Evolutionary conservation across 2,113 vertebrate species (phyloP).

Genomic region (Ceyx margarethae): DNA sequence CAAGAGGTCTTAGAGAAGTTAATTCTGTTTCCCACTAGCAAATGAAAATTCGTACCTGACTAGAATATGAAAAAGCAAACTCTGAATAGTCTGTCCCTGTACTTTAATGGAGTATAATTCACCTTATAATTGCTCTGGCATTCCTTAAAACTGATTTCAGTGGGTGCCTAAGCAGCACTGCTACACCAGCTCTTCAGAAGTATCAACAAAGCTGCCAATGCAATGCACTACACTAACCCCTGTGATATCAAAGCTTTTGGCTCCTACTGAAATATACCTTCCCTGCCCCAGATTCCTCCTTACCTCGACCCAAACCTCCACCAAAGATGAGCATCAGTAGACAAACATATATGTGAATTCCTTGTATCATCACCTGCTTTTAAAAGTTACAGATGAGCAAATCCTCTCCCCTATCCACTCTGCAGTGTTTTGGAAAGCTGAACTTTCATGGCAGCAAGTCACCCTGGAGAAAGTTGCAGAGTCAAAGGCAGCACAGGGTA

Average conservation of each 20-base stretch:
- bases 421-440: background rate
- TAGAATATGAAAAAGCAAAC: conserved; percentile 14
- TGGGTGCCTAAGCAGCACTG: background rate
- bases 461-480: background rate
- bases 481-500: background rate
- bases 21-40: conserved; percentile 27
- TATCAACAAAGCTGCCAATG: background rate
- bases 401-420: background rate
- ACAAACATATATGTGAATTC: background rate
- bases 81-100: background rate
- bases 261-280: background rate
- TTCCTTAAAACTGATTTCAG: background rate
- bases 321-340: background rate
- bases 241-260: background rate
- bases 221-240: background rate
- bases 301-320: background rate
- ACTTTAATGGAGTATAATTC: background rate
- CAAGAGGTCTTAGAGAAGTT: conserved; percentile 21
- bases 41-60: conserved; percentile 14
- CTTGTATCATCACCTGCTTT: background rate
- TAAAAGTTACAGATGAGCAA: background rate
- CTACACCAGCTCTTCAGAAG: background rate
- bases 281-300: background rate
- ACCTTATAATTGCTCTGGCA: background rate
- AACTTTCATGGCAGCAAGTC: background rate